Percentiles rank a stretch among this genome's conserved stretches.
Conservation (phyloP, 2,113 vertebrate genomes). For the Maccullochella peelii region DNA sequence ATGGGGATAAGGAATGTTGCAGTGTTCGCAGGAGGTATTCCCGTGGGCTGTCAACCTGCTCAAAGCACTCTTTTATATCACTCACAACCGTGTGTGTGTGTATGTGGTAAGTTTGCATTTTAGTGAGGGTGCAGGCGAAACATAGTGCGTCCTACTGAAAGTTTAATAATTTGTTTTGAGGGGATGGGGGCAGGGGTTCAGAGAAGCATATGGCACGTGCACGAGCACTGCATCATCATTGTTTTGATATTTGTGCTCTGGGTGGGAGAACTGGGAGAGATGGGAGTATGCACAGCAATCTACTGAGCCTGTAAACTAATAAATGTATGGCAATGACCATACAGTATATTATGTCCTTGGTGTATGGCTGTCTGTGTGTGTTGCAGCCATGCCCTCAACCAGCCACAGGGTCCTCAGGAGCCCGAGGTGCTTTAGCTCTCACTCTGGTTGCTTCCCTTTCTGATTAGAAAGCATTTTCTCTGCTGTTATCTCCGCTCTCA, state of each 20-base stretch:
- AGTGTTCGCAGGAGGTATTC: slow-evolving; percentile 59
- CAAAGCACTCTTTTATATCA: slow-evolving; percentile 47
- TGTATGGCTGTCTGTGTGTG: not conserved
- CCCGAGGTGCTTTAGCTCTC: slow-evolving; percentile 1
- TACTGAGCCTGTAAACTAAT: slow-evolving; percentile 33
- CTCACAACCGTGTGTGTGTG: slow-evolving; percentile 25
- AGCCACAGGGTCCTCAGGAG: not conserved
- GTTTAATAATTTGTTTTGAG: slow-evolving; percentile 67
- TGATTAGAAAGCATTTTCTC: slow-evolving; percentile 52
- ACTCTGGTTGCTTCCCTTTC: slow-evolving; percentile 28
- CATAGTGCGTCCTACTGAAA: slow-evolving; percentile 61
- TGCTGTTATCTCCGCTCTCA: slow-evolving; percentile 39
- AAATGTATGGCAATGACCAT: slow-evolving; percentile 25
- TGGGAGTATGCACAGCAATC: not conserved
- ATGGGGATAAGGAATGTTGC: slow-evolving; percentile 58
- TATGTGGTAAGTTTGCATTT: slow-evolving; percentile 36
- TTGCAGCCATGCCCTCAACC: not conserved
- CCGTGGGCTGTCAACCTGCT: slow-evolving; percentile 63
- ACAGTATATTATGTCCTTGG: not conserved
- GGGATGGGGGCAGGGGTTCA: slow-evolving; percentile 53
- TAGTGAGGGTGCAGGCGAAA: slow-evolving; percentile 38
- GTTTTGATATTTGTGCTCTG: slow-evolving; percentile 25
- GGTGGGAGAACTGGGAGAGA: not conserved
- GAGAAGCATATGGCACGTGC: slow-evolving; percentile 53
- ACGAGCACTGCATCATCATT: slow-evolving; percentile 27